These are phyloP conservation scores for Cacoxenus indagator DNA, from an alignment of 2,888 invertebrate genomes.

Conservation along the genomic window DNA sequence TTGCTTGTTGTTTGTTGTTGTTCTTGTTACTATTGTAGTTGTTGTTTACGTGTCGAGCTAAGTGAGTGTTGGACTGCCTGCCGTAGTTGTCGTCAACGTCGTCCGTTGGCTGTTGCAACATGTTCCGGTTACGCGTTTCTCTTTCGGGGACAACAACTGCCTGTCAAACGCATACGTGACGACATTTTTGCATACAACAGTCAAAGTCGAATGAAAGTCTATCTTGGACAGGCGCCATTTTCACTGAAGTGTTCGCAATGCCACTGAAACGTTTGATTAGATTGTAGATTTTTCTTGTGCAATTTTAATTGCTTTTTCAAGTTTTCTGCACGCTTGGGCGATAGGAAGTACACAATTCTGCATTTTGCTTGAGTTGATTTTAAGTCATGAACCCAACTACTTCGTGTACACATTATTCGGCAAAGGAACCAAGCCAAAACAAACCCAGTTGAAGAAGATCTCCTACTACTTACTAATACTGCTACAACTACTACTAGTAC, in stretches of 20 bases:
- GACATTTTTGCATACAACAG: slow-evolving; percentile 19
- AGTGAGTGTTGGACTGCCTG: slow-evolving; percentile 29
- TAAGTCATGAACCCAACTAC: too few species aligned
- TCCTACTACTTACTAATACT: too few species aligned
- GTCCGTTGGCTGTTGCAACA: slow-evolving; percentile 30
- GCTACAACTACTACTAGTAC: too few species aligned
- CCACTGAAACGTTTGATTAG: neutral
- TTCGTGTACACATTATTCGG: too few species aligned
- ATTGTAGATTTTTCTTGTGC: neutral
- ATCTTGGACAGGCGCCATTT: neutral
- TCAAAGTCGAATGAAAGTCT: slow-evolving; percentile 52
- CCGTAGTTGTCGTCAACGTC: slow-evolving; percentile 37
- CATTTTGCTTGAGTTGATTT: too few species aligned
- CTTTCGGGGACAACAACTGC: slow-evolving; percentile 30
- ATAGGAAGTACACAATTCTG: too few species aligned
- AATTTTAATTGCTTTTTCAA: slow-evolving; percentile 11
- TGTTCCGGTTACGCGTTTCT: slow-evolving; percentile 26
- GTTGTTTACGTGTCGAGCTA: slow-evolving; percentile 26
- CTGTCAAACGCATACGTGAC: slow-evolving; percentile 12
- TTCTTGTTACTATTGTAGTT: slow-evolving; percentile 21
- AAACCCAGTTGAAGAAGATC: too few species aligned
- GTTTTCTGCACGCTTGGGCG: too few species aligned
- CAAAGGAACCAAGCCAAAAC: too few species aligned
- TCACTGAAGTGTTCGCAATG: neutral
- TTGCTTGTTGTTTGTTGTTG: slow-evolving; percentile 1